Evolutionary conservation across 2,113 vertebrate genomes (phyloP), one percentile per base, ranked within the genome.

Genomic region (Dissostichus mawsoni): DNA sequence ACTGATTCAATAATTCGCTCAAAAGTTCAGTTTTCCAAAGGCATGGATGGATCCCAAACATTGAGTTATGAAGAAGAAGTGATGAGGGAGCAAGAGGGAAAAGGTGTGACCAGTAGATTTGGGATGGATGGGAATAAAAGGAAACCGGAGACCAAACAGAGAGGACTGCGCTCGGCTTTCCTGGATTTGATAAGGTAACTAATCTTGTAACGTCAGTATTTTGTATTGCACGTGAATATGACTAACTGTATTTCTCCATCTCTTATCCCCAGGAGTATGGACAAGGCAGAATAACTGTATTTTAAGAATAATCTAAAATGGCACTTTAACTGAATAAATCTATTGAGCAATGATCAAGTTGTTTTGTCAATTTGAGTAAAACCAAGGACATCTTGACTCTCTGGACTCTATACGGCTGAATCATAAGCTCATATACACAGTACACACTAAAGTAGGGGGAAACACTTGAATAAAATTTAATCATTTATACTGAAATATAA

Each of bases 21-120:
- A 0, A 90, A 89, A 59, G 41, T 95, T 5, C 9, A 72, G 69
- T 79, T 92, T 0, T 77, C 77, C 13, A 89, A 74, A 83, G 16
- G 29, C 11, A 3, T 11, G 1, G 93, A 92, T 68, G 91, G 93
- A 0, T 87, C 57, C 0, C 83, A 89, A 51, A 86, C 45, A 0
- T 45, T 93, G 29, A 87, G 84, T 65, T 95, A 92, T 78, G 94
- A 94, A 77, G 93, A 94, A 61, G 89, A 90, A 17, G 58, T 72
- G 7, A 23, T 75, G 33, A 78, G 50, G 12, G 36, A 51, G 0
- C 17, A 51, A 0, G 50, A 64, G 16, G 12, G 7, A 0, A 64
- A 53, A n/a, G 5, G 14, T 44, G 41, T 3, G 12, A 12, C 1
- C 41, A 47, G 13, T 81, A 47, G 64, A 67, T 17, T 4, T 41